A percentile compares a stretch with the other conserved stretches of the same genome.
Evolutionary conservation across 2,888 invertebrate species (phyloP).

Genomic region (Argyra leucocephala): DNA sequence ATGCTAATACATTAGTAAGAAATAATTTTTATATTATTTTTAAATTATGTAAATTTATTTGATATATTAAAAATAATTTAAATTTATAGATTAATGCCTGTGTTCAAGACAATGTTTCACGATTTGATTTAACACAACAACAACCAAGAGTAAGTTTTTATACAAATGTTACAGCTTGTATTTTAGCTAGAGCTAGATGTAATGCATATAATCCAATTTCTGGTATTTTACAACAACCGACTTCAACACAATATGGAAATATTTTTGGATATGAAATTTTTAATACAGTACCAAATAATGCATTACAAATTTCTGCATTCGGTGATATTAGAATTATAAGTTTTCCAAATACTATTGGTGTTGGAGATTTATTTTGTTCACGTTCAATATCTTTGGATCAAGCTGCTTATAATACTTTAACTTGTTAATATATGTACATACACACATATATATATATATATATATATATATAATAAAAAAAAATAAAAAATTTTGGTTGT

Average conservation of each 20-base stretch:
- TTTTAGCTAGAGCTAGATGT: constrained; percentile 55
- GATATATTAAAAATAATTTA: too few relatives aligned
- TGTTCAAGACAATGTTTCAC: constrained; percentile 25
- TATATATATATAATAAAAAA: too few relatives aligned
- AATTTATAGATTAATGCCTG: constrained; percentile 28
- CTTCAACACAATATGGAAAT: constrained; percentile 21
- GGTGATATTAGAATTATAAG: constrained; percentile 50
- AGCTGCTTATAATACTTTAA: constrained; percentile 32
- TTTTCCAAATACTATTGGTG: constrained; percentile 46
- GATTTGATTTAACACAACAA: constrained; percentile 24
- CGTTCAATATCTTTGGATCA: constrained; percentile 47
- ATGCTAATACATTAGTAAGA: constrained; percentile 50
- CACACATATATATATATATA: too few relatives aligned
- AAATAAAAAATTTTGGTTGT: too few relatives aligned
- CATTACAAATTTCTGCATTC: constrained; percentile 48
- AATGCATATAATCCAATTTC: constrained; percentile 55
- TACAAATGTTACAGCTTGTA: constrained; percentile 57
- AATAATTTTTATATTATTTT: background rate
- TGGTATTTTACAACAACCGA: constrained; percentile 51
- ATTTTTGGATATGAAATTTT: constrained; percentile 8
- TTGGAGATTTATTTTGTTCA: constrained; percentile 49
- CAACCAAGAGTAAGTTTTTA: constrained; percentile 40
- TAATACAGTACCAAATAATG: constrained; percentile 37
- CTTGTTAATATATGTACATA: constrained; percentile 22
- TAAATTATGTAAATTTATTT: too few relatives aligned